Percentiles rank a stretch among this genome's conserved stretches.
phyloP scores from a whole-genome alignment of 2,888 invertebrate species.

The Hydroisotoma schaefferi region DNA sequence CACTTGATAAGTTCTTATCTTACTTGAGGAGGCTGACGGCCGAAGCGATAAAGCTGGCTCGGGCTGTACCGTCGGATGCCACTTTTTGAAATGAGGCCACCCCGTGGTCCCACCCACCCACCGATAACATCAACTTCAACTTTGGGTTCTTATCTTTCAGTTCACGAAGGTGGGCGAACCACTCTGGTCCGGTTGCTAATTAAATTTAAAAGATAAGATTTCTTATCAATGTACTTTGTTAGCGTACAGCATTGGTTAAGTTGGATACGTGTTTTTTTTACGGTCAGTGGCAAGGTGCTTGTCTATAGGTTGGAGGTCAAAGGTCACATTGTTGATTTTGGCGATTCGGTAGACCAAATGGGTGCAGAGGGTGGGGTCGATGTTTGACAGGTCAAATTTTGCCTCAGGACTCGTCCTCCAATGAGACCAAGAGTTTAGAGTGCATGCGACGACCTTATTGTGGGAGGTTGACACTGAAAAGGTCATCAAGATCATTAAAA shows the following conservation, averaged over 20 bases:
- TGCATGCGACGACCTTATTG: slow-evolving; percentile 19
- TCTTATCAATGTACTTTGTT: not conserved
- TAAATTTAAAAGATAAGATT: not conserved
- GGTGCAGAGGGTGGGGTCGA: slow-evolving; percentile 20
- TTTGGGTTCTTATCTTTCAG: slow-evolving; percentile 7
- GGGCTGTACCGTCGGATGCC: slow-evolving; percentile 10
- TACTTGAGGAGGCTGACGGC: slow-evolving; percentile 12
- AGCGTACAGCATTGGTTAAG: not conserved
- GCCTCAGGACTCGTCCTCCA: slow-evolving; percentile 5
- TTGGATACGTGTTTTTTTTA: not conserved
- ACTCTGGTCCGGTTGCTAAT: not conserved
- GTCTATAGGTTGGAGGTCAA: slow-evolving; percentile 3
- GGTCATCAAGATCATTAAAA: no score
- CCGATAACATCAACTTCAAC: slow-evolving; percentile 18
- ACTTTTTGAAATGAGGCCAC: slow-evolving; percentile 13
- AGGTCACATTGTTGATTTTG: slow-evolving; percentile 11
- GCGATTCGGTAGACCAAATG: slow-evolving; percentile 19
- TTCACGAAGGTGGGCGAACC: slow-evolving; percentile 7
- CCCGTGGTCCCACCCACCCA: slow-evolving; percentile 23
- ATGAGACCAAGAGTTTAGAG: slow-evolving; percentile 17
- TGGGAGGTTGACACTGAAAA: slow-evolving; percentile 8
- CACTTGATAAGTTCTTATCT: not conserved
- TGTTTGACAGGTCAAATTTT: slow-evolving; percentile 6
- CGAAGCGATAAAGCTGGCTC: slow-evolving; percentile 16
- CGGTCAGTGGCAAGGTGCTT: not conserved